Evolutionary conservation across 2,888 invertebrate species (phyloP).

Genomic region (Ecliptopera silaceata): DNA sequence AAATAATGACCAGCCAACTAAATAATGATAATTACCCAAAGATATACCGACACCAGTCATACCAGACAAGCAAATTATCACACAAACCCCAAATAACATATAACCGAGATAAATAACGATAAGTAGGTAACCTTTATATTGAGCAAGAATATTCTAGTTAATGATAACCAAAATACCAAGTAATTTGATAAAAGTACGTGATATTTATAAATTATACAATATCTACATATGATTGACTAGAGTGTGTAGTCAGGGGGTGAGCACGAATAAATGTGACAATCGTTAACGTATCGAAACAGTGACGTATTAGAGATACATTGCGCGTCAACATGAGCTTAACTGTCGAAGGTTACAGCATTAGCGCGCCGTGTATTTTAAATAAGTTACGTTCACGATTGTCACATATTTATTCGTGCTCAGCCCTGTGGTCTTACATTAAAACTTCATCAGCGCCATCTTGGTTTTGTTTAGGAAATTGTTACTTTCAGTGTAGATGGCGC

Average conservation of each 20-base stretch:
- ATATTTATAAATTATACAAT: too few relatives aligned
- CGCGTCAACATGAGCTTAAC: too few relatives aligned
- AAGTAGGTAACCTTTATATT: slow-evolving; percentile 1
- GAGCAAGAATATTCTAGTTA: slow-evolving; percentile 12
- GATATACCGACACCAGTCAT: not conserved
- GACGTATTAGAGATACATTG: too few relatives aligned
- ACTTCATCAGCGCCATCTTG: slow-evolving; percentile 19
- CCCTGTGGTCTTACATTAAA: not conserved
- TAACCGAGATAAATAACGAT: slow-evolving; percentile 4
- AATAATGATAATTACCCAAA: not conserved
- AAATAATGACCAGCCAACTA: not conserved
- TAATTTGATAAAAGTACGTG: slow-evolving; percentile 1
- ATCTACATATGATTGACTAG: too few relatives aligned
- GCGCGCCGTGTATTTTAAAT: too few relatives aligned
- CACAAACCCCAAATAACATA: not conserved
- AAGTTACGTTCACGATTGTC: too few relatives aligned
- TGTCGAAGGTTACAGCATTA: too few relatives aligned
- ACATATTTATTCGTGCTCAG: too few relatives aligned
- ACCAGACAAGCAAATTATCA: not conserved
- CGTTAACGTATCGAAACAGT: not conserved
- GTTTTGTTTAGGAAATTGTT: not conserved
- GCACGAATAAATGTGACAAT: too few relatives aligned
- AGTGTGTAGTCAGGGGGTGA: too few relatives aligned
- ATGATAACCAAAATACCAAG: slow-evolving; percentile 2
- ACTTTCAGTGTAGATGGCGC: slow-evolving; percentile 16